A percentile compares a stretch with the other conserved stretches of the same genome.
Evolutionary conservation across 2,113 vertebrate species (phyloP).

Genomic region (Takifugu flavidus): DNA sequence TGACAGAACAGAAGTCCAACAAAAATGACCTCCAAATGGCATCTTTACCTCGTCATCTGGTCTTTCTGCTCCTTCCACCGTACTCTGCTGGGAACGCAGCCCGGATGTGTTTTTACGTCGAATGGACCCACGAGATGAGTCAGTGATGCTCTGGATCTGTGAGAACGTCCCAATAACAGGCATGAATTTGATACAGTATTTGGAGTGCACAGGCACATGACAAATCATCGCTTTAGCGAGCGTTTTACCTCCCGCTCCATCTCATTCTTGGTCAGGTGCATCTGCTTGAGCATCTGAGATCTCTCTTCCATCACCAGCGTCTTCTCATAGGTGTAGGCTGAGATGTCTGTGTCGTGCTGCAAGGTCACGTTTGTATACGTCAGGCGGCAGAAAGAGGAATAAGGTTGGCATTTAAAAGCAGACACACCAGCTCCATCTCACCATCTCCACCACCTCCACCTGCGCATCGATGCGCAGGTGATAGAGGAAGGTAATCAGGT

Average conservation of each 20-base stretch:
- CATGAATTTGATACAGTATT: background rate
- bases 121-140: slow-evolving; percentile 92
- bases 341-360: slow-evolving; percentile 92
- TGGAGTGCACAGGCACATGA: slow-evolving; percentile 5
- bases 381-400: background rate
- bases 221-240: background rate
- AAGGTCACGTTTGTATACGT: slow-evolving; percentile 11
- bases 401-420: too few relatives aligned
- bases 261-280: slow-evolving; percentile 98
- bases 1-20: slow-evolving; percentile 1
- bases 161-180: background rate
- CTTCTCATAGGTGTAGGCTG: slow-evolving; percentile 97
- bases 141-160: slow-evolving; percentile 97
- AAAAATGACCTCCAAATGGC: background rate
- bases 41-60: slow-evolving; percentile 89
- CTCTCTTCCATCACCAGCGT: slow-evolving; percentile 95
- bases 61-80: slow-evolving; percentile 83
- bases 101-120: slow-evolving; percentile 86
- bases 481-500: slow-evolving; percentile 93
- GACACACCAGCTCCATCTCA: slow-evolving; percentile 58
- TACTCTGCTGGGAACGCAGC: slow-evolving; percentile 74
- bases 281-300: slow-evolving; percentile 96
- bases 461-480: slow-evolving; percentile 91
- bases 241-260: slow-evolving; percentile 88
- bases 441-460: slow-evolving; percentile 98